Conservation (phyloP, 2,797 vertebrate genomes). For the Darevskia nairensis region DNA sequence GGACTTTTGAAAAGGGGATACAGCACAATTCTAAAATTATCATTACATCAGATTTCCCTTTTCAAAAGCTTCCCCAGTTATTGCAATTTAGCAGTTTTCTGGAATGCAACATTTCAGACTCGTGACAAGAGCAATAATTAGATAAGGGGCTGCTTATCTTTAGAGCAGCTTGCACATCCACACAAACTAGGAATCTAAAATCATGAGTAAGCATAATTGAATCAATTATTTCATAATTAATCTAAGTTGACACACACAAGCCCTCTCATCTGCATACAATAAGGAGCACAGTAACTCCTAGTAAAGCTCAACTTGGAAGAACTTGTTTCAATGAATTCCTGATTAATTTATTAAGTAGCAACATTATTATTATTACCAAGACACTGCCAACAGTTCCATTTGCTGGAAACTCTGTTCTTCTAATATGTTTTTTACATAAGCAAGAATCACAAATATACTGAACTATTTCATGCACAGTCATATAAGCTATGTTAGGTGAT, state of each 20-base stretch:
- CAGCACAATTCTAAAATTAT: neutral
- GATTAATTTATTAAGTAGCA: neutral
- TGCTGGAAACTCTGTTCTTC: neutral
- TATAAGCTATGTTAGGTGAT: neutral
- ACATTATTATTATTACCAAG: neutral
- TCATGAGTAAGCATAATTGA: neutral
- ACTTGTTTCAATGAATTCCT: no score
- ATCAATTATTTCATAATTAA: neutral
- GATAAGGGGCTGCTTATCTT: neutral
- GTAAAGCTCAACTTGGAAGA: neutral
- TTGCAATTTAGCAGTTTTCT: neutral
- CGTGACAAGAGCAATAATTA: neutral
- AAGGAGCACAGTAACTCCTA: fast-evolving
- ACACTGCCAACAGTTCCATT: neutral
- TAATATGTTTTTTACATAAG: slow-evolving; percentile 1
- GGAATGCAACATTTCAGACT: neutral
- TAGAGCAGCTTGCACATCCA: neutral
- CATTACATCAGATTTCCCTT: neutral
- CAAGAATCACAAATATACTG: neutral
- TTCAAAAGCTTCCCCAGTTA: neutral
- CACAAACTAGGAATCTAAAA: neutral
- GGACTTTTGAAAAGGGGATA: neutral
- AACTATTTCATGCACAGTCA: neutral
- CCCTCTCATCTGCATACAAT: neutral
- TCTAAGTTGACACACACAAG: neutral